These are phyloP conservation scores for Caenorhabditis macrosperma DNA, from an alignment of 2,888 invertebrate species.

Conservation along the genomic window DNA sequence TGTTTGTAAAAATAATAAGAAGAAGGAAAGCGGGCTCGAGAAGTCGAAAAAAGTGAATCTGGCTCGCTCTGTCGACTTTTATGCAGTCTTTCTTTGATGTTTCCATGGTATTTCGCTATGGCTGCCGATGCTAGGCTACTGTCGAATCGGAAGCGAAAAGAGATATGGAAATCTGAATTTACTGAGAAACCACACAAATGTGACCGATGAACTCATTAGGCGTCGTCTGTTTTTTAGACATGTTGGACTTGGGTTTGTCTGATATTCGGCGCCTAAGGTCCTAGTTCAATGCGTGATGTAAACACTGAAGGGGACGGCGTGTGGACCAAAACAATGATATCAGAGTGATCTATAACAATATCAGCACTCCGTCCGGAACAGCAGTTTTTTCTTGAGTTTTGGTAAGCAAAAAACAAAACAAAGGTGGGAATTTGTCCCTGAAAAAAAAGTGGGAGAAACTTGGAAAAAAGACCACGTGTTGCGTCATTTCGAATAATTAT, in stretches of 20 bases:
- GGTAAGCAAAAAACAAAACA: neutral
- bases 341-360: neutral
- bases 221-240: neutral
- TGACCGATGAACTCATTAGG: neutral
- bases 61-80: neutral
- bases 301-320: too few species aligned
- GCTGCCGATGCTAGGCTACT: neutral
- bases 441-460: too few species aligned
- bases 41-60: neutral
- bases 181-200: too few species aligned
- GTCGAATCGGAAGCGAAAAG: neutral
- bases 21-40: neutral
- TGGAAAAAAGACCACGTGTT: too few species aligned
- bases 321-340: constrained; percentile 11
- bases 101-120: constrained; percentile 3
- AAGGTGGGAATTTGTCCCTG: neutral
- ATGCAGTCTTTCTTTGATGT: neutral
- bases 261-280: neutral
- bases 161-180: too few species aligned
- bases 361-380: neutral
- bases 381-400: neutral
- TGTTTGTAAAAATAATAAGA: too few species aligned
- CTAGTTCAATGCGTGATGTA: too few species aligned
- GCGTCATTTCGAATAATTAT: neutral
- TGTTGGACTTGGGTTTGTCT: neutral